These are phyloP conservation scores for Drosophila mulleri DNA, from an alignment of 2,888 invertebrate genomes.

Conservation along the genomic window DNA sequence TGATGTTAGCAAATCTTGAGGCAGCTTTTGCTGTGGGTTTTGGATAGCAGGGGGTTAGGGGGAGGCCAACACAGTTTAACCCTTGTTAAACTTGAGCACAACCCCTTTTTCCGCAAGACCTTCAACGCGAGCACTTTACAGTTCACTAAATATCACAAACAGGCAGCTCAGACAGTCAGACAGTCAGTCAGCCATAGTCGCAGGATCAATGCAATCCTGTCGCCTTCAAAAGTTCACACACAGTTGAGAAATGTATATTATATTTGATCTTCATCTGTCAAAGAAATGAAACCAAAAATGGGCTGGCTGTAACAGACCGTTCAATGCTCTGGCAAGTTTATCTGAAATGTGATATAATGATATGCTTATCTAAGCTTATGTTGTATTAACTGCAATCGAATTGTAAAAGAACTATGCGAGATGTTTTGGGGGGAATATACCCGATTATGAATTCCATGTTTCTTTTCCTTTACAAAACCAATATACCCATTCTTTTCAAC, in stretches of 20 bases:
- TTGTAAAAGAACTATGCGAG: too few species aligned
- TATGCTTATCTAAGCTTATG: not conserved
- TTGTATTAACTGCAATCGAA: too few species aligned
- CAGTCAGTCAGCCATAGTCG: not conserved
- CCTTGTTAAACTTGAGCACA: constrained; percentile 71
- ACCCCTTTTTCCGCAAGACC: constrained; percentile 46
- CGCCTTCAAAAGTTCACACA: constrained; percentile 22
- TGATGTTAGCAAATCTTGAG: constrained; percentile 39
- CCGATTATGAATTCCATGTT: too few species aligned
- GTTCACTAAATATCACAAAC: constrained; percentile 59
- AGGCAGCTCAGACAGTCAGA: not conserved
- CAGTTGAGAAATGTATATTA: not conserved
- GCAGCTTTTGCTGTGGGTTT: constrained; percentile 27
- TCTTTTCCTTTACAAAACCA: not conserved
- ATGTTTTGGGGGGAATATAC: too few species aligned
- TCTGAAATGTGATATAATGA: too few species aligned
- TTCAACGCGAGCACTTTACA: constrained; percentile 45
- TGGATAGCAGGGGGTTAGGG: constrained; percentile 24
- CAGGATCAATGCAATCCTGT: constrained; percentile 46
- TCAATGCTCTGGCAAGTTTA: not conserved
- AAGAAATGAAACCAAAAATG: constrained; percentile 24
- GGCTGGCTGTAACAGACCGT: not conserved
- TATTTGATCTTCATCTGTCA: constrained; percentile 40
- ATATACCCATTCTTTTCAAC: not conserved
- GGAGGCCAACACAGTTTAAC: constrained; percentile 72